Evolutionary conservation across 2,797 vertebrate genomes (phyloP).

Genomic region (Euphonia xanthogaster): DNA sequence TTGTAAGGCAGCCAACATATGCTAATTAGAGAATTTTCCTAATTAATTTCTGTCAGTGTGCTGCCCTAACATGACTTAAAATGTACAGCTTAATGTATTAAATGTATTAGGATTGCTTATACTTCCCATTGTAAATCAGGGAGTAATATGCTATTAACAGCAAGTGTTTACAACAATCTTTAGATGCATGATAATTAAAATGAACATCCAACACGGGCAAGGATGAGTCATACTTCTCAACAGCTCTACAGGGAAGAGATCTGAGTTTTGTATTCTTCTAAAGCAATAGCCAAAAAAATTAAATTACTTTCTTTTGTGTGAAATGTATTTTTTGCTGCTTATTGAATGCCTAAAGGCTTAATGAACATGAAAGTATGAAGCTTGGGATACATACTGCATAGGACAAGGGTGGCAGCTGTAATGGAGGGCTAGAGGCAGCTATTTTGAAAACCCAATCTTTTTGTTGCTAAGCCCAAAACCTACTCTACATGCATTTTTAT

Average conservation of each 20-base stretch:
- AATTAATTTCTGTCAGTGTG: conserved; percentile 25
- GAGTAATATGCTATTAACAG: conserved; percentile 15
- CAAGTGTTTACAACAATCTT: conserved; percentile 25
- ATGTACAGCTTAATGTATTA: conserved; percentile 24
- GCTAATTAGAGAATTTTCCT: conserved; percentile 8
- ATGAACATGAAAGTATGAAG: neutral
- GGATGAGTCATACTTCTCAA: conserved; percentile 32
- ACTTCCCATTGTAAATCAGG: neutral
- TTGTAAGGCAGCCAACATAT: conserved; percentile 23
- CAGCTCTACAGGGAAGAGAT: conserved; percentile 30
- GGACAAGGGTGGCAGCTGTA: neutral
- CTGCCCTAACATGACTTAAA: conserved; percentile 31
- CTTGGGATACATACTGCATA: neutral
- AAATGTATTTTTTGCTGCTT: conserved; percentile 11
- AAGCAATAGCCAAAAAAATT: neutral
- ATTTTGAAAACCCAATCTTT: neutral
- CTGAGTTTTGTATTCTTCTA: conserved; percentile 15
- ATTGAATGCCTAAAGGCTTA: neutral
- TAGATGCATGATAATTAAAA: conserved; percentile 48
- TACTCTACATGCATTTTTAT: conserved; percentile 53
- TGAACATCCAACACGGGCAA: conserved; percentile 17
- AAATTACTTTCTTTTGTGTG: conserved; percentile 11
- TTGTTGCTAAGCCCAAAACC: conserved; percentile 62
- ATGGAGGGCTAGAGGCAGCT: neutral
- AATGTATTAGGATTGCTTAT: neutral